Evolutionary conservation across 2,113 vertebrate genomes (phyloP).

Genomic region (Ondatra zibethicus): DNA sequence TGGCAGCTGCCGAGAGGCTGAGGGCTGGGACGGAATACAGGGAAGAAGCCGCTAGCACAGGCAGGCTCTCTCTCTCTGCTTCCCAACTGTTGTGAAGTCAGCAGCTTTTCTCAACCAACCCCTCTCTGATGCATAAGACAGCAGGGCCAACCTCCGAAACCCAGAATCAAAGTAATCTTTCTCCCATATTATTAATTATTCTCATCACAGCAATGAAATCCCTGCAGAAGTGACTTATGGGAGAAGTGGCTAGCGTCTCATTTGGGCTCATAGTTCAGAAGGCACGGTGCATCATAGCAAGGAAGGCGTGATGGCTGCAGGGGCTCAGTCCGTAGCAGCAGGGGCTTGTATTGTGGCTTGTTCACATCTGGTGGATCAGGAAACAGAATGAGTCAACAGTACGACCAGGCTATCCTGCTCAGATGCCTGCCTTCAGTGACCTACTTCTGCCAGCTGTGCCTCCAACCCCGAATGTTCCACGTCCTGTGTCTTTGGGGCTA

Average conservation of each 20-base stretch:
- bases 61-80: neutral
- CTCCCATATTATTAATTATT: neutral
- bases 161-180: neutral
- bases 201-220: neutral
- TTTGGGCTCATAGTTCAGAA: neutral
- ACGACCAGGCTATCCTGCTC: neutral
- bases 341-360: neutral
- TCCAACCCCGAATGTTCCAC: too few species aligned
- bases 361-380: neutral
- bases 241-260: too few species aligned
- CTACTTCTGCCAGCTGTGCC: neutral
- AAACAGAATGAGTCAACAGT: neutral
- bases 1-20: neutral
- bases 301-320: neutral
- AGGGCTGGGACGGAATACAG: too few species aligned
- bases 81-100: neutral
- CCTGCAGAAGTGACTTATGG: neutral
- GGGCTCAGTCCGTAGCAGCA: neutral
- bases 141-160: neutral
- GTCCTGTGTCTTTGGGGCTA: neutral
- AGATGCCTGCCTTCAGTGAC: neutral
- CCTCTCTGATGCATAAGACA: neutral
- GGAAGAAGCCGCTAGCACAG: neutral
- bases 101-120: neutral
- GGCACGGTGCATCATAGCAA: neutral